Evolutionary conservation across 2,113 vertebrate species (phyloP), one percentile per base, ranked within the genome.

Genomic region (Pitta sordida): DNA sequence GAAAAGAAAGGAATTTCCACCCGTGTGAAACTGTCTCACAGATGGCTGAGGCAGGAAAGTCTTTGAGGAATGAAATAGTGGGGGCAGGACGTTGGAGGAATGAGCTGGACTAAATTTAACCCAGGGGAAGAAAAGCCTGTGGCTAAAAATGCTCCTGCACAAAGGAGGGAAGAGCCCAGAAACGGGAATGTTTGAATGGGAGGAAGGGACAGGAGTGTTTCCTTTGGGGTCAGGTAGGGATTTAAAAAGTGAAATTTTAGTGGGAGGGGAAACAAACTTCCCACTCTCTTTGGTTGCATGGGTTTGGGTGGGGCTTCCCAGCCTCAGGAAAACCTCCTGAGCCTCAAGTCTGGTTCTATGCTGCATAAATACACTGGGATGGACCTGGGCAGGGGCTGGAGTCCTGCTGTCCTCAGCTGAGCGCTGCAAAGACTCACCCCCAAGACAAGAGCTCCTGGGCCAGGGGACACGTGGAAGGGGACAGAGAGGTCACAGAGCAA

Each of bases 131-230:
- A 93, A 89, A 93, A 78, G 77, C 21, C 83, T 70, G 21, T 48
- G 74, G 64, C 69, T 93, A 86, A 91, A 94, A 91, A 74, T 44
- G 18, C n/a, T 55, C 10, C 0, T 46, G 55, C 51, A 94, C 89
- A 94, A 94, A 95, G 64, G 14, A 69, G 89, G 93, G 80, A 94
- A 91, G 39, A 93, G 60, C 69, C 16, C 77, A 84, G 71, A 70
- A 93, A 88, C 23, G 29, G 8, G 46, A 64, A 73, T 44, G 53
- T 6, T 4, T 92, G 80, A 93, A 92, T 86, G 48, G 83, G 43
- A 94, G 81, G 91, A 93, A 91, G 64, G 37, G 77, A 21, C 67
- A 76, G 79, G 86, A 90, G 69, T 9, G 37, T 11, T 86, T 95
- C 73, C 56, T 63, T 22, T 49, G 34, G 49, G 73, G 44, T 65